A percentile compares a stretch with the other conserved stretches of the same genome.
phyloP scores from a whole-genome alignment of 2,797 vertebrate species.

The Molossus molossus region DNA sequence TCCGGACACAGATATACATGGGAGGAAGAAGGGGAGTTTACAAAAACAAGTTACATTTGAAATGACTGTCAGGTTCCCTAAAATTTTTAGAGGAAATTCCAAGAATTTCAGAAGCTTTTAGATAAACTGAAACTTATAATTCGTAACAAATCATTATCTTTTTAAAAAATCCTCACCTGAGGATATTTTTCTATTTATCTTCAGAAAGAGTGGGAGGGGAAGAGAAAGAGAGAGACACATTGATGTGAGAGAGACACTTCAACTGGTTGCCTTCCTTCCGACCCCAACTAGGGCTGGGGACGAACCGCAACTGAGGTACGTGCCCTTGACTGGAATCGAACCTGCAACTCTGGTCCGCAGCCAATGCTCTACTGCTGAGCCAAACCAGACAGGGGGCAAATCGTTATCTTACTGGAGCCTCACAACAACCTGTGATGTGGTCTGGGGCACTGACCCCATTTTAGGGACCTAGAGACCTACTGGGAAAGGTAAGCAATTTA shows the following conservation, averaged over 20 bases:
- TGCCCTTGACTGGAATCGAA: no score
- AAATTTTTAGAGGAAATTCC: slow-evolving; percentile 53
- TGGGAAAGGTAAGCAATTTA: background rate
- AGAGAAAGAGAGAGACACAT: no score
- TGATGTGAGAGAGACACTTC: no score
- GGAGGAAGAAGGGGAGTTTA: slow-evolving; percentile 49
- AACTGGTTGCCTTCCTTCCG: no score
- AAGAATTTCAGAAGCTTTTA: slow-evolving; percentile 34
- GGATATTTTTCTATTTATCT: no score
- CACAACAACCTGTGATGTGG: background rate
- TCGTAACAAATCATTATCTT: background rate
- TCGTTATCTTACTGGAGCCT: background rate
- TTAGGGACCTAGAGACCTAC: background rate
- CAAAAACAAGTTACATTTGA: slow-evolving; percentile 15
- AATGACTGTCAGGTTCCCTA: slow-evolving; percentile 64
- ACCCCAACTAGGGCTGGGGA: no score
- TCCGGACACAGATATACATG: background rate
- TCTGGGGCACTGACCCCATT: background rate
- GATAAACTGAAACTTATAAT: slow-evolving; percentile 57
- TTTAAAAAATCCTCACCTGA: no score
- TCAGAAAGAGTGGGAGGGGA: no score
- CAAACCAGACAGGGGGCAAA: no score
- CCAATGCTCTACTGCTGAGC: no score
- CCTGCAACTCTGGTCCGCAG: no score
- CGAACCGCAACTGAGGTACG: no score